These are phyloP conservation scores for Conopomorpha cramerella DNA, from an alignment of 1,140 invertebrate genomes.

Conservation along the genomic window DNA sequence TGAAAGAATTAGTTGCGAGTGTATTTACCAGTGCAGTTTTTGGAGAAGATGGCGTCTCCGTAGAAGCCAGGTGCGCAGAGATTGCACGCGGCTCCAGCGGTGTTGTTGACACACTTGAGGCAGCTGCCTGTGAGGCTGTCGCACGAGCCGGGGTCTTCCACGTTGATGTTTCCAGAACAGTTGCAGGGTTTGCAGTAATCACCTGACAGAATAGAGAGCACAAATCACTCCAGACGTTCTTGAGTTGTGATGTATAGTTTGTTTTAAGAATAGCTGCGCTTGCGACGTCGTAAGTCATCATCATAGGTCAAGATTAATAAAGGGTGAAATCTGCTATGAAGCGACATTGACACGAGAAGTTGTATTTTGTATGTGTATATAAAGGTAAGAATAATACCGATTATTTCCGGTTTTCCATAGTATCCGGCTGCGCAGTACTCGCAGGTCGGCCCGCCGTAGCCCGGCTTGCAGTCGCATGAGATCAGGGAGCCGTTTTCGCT, in stretches of 20 bases:
- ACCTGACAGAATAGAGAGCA: slow-evolving; percentile 61
- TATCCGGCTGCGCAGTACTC: slow-evolving; percentile 85
- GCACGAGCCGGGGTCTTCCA: slow-evolving; percentile 77
- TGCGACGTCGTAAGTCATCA: too few relatives aligned
- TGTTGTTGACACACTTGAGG: slow-evolving; percentile 88
- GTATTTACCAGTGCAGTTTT: slow-evolving; percentile 88
- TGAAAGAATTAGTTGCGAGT: too few relatives aligned
- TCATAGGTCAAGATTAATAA: too few relatives aligned
- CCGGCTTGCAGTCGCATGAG: slow-evolving; percentile 83
- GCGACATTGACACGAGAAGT: too few relatives aligned
- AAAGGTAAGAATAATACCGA: too few relatives aligned
- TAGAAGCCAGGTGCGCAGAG: slow-evolving; percentile 88
- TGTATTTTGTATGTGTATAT: too few relatives aligned
- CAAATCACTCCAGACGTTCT: too few relatives aligned
- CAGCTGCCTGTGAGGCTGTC: slow-evolving; percentile 90
- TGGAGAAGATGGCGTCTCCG: slow-evolving; percentile 88
- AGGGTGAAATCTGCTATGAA: too few relatives aligned
- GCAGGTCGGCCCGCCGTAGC: slow-evolving; percentile 87
- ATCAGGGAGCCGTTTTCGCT: slow-evolving; percentile 81
- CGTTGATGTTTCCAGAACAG: slow-evolving; percentile 92
- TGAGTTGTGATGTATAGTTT: too few relatives aligned
- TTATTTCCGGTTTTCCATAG: slow-evolving; percentile 77
- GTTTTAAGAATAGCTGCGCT: too few relatives aligned
- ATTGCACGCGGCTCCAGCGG: slow-evolving; percentile 85
- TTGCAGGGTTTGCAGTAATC: slow-evolving; percentile 87